Evolutionary conservation across 2,888 invertebrate genomes (phyloP).

Genomic region (Drosophila neotestacea): DNA sequence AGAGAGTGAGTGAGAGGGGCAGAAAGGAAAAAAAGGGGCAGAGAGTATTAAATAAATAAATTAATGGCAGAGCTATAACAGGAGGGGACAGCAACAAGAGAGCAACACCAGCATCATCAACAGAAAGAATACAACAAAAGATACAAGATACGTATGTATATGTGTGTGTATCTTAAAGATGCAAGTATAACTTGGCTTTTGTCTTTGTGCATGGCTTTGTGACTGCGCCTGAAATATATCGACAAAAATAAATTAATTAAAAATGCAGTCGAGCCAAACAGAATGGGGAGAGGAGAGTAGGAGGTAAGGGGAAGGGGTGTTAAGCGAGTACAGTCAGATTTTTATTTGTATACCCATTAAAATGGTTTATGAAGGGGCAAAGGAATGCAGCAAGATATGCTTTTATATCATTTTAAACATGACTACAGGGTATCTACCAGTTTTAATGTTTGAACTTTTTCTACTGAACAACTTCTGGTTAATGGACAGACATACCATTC

Average conservation of each 20-base stretch:
- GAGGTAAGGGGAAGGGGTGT: not conserved
- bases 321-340: conserved; percentile 19
- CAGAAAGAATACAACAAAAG: conserved; percentile 33
- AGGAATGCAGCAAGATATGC: not conserved
- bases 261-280: conserved; percentile 62
- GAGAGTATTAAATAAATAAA: conserved; percentile 79
- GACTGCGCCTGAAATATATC: conserved; percentile 66
- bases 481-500: not conserved
- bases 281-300: not conserved
- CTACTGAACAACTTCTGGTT: not conserved
- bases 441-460: too few relatives aligned
- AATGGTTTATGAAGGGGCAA: not conserved
- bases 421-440: not conserved
- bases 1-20: not conserved
- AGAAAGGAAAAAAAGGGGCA: not conserved
- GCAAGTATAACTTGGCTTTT: conserved; percentile 78
- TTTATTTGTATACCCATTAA: conserved; percentile 14
- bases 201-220: conserved; percentile 73
- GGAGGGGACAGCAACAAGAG: conserved; percentile 42
- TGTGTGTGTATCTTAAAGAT: conserved; percentile 69
- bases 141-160: conserved; percentile 27
- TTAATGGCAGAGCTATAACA: conserved; percentile 64
- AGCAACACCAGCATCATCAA: conserved; percentile 41
- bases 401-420: too few relatives aligned
- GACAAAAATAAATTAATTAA: conserved; percentile 80